These are phyloP conservation scores for Anas platyrhynchos DNA, from an alignment of 2,113 vertebrate species.

Conservation along the genomic window DNA sequence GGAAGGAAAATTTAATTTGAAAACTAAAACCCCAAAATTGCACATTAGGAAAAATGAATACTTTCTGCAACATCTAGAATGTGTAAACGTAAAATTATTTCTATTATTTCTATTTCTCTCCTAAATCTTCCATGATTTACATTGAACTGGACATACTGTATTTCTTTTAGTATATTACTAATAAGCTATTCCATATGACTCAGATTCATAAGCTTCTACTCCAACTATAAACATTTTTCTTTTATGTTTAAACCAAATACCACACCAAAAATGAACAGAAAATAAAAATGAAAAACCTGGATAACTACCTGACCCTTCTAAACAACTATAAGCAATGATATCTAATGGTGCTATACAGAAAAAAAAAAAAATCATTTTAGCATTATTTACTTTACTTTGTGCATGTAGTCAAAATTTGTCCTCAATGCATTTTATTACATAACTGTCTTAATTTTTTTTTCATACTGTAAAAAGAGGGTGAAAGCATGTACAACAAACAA, in stretches of 20 bases:
- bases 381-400: not conserved
- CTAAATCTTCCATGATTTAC: not conserved
- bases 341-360: not conserved
- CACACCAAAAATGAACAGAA: not conserved
- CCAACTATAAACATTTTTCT: not conserved
- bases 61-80: not conserved
- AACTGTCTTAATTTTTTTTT: not conserved
- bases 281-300: not conserved
- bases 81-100: not conserved
- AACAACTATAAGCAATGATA: not conserved
- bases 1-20: not conserved
- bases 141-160: not conserved
- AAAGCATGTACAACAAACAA: not conserved
- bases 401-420: not conserved
- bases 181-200: not conserved
- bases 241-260: not conserved
- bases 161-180: not conserved
- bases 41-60: not conserved
- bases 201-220: not conserved
- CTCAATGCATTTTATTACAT: not conserved
- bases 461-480: not conserved
- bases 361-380: not conserved
- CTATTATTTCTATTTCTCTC: not conserved
- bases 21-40: not conserved
- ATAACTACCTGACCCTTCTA: not conserved